A percentile compares a stretch with the other conserved stretches of the same genome.
Conservation (phyloP, 2,113 vertebrate genomes). For the Centropus bengalensis region DNA sequence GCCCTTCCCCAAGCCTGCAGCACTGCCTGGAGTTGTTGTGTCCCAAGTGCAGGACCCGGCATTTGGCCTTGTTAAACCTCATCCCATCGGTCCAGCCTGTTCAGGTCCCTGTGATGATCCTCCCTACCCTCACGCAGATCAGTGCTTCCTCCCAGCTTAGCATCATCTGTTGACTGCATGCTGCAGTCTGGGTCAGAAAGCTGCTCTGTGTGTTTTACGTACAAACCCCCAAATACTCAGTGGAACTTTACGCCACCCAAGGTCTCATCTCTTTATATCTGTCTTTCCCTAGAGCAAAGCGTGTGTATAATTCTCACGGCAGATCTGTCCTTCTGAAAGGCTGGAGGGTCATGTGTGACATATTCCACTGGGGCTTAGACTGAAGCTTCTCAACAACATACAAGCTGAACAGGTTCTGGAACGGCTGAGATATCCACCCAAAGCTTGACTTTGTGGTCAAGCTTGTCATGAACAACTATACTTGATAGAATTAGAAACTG, state of each 20-base stretch:
- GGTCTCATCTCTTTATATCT: background rate
- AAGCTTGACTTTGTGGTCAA: background rate
- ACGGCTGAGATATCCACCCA: background rate
- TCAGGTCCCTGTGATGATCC: too few species aligned
- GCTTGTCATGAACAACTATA: background rate
- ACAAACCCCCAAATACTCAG: background rate
- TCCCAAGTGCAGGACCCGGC: too few species aligned
- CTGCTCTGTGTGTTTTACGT: background rate
- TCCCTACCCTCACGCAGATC: too few species aligned
- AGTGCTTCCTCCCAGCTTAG: too few species aligned
- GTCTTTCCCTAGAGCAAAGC: background rate
- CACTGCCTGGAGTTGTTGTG: too few species aligned
- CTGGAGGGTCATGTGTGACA: background rate
- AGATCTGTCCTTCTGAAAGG: background rate
- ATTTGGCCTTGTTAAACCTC: too few species aligned
- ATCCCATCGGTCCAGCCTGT: too few species aligned
- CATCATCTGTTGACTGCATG: too few species aligned
- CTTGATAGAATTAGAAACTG: background rate
- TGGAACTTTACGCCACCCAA: background rate
- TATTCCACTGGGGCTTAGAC: background rate
- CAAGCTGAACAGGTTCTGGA: background rate
- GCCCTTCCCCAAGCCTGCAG: too few species aligned
- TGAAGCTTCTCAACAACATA: background rate
- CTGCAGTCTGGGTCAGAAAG: background rate
- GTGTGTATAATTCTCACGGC: background rate